Percentiles rank a stretch among this genome's conserved stretches.
Evolutionary conservation across 2,888 invertebrate genomes (phyloP).

Genomic region (Melanostoma scalare): DNA sequence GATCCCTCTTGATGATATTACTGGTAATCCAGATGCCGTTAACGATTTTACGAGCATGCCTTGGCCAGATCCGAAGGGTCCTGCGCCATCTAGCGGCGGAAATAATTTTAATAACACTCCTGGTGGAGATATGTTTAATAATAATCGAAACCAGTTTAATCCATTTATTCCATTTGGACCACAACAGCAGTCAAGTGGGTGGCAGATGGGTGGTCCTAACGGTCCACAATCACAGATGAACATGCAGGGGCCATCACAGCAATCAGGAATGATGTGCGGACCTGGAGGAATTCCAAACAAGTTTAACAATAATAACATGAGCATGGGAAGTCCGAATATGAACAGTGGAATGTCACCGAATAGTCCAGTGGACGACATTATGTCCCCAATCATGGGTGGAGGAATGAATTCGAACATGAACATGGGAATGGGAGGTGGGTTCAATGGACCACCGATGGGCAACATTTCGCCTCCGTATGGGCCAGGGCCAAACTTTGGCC

Average conservation of each 20-base stretch:
- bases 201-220: constrained; percentile 61
- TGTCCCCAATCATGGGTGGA: constrained; percentile 63
- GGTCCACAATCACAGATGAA: constrained; percentile 40
- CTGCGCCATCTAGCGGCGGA: constrained; percentile 82
- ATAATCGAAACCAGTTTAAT: constrained; percentile 77
- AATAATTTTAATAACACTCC: constrained; percentile 61
- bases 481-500: constrained; percentile 56
- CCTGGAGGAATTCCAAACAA: constrained; percentile 62
- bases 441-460: constrained; percentile 60
- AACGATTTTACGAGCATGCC: constrained; percentile 90
- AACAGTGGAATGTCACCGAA: constrained; percentile 43
- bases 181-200: constrained; percentile 42
- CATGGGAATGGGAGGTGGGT: constrained; percentile 66
- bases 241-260: constrained; percentile 47
- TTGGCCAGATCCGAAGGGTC: constrained; percentile 93
- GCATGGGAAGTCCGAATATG: constrained; percentile 61
- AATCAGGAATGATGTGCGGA: constrained; percentile 68
- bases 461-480: constrained; percentile 59
- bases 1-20: constrained; percentile 94
- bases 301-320: constrained; percentile 57
- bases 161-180: constrained; percentile 78
- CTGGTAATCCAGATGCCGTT: constrained; percentile 90
- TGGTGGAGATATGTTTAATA: constrained; percentile 67
- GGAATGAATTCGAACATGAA: constrained; percentile 56
- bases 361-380: constrained; percentile 48